Evolutionary conservation across 2,888 invertebrate species (phyloP), one percentile per base, ranked within the genome.

Genomic region (Lissocephala sabroskyi): DNA sequence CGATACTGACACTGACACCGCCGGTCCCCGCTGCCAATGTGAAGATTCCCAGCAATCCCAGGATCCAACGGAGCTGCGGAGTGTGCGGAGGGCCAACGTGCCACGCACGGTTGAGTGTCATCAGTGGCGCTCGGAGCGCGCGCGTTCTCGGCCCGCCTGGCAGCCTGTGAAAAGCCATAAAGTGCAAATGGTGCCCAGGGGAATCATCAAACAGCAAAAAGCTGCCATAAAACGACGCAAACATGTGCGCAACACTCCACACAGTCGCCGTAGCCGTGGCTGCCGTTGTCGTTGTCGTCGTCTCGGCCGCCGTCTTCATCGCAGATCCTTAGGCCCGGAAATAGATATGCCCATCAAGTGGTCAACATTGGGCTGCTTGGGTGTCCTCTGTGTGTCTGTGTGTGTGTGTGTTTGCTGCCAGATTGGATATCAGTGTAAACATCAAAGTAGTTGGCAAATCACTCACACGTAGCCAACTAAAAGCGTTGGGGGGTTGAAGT

Each of bases 131-230:
- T 23, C 14, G 19, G 17, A 9, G 16, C 3, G 26, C 7, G 3
- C 6, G 14, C 44, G 52, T 10, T 41, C 45, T 19, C 37, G 36
- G 50, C 45, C 35, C 10, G 43, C 37, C 37, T 37, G 19, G 37
- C 46, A 45, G 53, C 43, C 63, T 68, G 70, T 59, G 60, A 57
- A 59, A 61, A 66, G 60, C 74, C 66, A 76, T 79, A 79, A 79
- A 79, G 66, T 65, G 68, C 70, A 78, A 79, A 79, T 74, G 66
- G 65, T 63, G 61, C 79, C 57, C 74, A 48, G 39, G 78, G 71
- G 79, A 78, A 70, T 76, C 71, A 62, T 68, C 67, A 70, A 74
- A 66, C 60, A 53, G 65, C 64, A 63, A 67, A 63, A 67, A 65
- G 63, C 60, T 64, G 64, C 65, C 65, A 63, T 65, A 67, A 65